Base-by-base conservation (phyloP, 30 jellyfish, hydroid and myxozoan genomes). In the Turritopsis rubra region DNA sequence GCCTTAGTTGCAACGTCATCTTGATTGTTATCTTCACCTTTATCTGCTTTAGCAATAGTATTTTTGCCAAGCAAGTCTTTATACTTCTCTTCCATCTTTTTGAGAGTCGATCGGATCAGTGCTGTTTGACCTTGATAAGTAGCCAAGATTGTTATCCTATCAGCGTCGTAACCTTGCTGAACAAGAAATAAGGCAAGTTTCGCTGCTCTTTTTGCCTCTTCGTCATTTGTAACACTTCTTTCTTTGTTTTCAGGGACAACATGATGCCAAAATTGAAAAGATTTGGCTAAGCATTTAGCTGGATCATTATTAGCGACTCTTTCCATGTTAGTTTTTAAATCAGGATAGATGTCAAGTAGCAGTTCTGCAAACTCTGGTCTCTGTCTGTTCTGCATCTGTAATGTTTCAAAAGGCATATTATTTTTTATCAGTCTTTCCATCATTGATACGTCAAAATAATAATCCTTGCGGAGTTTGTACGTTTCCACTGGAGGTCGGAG, bases 61-160 rank as follows among this genome's bases (percentile, higher is more conserved):
- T 29, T 66, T 21, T 74, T 74, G 19, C 60, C 68, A 26, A 27
- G 27, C 22, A 78, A 81, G 23, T 65, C 65, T 26, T 53, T 77
- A 41, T 54, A 29, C n/a, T 53, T 68, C 9, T 28, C 30, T 52
- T 53, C 79, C 21, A 24, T 28, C 28, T 25, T 70, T 54, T 41
- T 30, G 87, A 88, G n/a, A 79, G 70, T 72, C 65, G 29, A 77
- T 31, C 92, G 76, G 28, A 88, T 77, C 72, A 88, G 71, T 29
- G 83, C 41, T 52, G 88, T 84, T 28, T 88, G 96, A 7, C 96
- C 96, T 52, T 31, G 88, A 29, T 88, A 88, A 9, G 96, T 89
- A 0, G 92, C 82, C 24, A 88, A 81, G 9, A 88, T 84, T 22
- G 96, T 88, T 7, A 88, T 84, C 73, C 72, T 78, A 21, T 78